phyloP scores from a whole-genome alignment of 1,140 invertebrate genomes.

The Calliopsis andreniformis region DNA sequence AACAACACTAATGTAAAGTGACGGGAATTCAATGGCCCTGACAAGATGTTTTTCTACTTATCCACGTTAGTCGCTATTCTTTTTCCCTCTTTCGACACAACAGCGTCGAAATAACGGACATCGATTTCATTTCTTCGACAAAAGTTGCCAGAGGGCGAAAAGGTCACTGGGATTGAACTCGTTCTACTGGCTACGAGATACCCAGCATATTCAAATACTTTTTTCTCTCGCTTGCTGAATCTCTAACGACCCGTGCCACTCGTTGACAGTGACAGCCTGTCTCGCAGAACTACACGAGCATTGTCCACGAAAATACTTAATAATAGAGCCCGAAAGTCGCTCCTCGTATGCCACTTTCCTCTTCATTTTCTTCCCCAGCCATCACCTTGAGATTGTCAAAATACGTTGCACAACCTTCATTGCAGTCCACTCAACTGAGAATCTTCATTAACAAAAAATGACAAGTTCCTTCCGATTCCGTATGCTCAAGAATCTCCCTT shows the following conservation, averaged over 20 bases:
- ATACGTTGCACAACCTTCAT: neutral
- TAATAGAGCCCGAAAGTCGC: conserved; percentile 26
- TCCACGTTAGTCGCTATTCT: neutral
- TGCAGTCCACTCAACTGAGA: neutral
- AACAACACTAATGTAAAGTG: neutral
- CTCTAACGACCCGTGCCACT: neutral
- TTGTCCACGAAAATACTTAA: conserved; percentile 10
- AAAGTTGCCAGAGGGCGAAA: conserved; percentile 3
- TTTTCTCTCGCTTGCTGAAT: neutral
- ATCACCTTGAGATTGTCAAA: neutral
- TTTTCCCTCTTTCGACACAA: neutral
- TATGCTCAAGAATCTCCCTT: neutral
- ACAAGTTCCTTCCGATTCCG: neutral
- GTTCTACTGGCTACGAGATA: conserved; percentile 11
- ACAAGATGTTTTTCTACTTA: neutral
- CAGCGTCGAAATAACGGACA: conserved; percentile 19
- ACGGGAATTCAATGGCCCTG: neutral
- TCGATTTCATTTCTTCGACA: conserved; percentile 16
- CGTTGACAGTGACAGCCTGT: conserved; percentile 35
- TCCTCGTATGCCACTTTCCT: neutral
- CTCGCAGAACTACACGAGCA: neutral
- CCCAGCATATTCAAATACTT: conserved; percentile 25
- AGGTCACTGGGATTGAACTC: conserved; percentile 23
- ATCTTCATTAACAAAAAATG: neutral
- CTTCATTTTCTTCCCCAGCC: neutral